Conservation (phyloP, 2,113 vertebrate genomes). For the Pteruthius melanotis region DNA sequence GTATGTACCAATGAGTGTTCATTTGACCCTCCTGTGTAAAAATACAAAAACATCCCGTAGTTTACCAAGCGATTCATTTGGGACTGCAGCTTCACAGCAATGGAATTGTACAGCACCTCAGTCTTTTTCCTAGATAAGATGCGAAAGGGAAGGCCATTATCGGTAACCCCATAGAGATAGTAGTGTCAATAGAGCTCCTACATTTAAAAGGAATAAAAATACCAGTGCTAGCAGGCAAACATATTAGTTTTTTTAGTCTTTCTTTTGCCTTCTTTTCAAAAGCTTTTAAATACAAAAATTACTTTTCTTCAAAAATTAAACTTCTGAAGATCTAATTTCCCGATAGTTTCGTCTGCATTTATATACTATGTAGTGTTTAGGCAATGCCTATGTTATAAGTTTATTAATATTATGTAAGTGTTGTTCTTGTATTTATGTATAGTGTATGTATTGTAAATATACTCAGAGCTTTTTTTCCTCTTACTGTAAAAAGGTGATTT, state of each 20-base stretch:
- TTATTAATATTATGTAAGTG: conserved; percentile 98
- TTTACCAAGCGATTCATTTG: conserved; percentile 56
- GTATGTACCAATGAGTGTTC: conserved; percentile 4
- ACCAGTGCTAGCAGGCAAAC: conserved; percentile 64
- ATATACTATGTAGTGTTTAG: conserved; percentile 89
- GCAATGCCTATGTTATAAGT: conserved; percentile 90
- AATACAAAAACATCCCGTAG: conserved; percentile 66
- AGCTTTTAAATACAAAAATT: conserved; percentile 72
- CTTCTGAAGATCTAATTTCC: conserved; percentile 82
- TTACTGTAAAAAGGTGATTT: conserved; percentile 91
- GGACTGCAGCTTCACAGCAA: conserved; percentile 51
- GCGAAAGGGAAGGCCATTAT: conserved; percentile 29
- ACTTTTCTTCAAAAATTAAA: conserved; percentile 60
- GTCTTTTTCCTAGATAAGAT: conserved; percentile 35
- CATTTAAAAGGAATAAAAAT: conserved; percentile 45
- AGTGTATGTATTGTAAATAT: conserved; percentile 99
- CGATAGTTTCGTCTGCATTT: conserved; percentile 86
- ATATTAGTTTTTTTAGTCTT: conserved; percentile 60
- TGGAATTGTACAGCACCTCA: conserved; percentile 31
- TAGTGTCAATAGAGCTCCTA: conserved; percentile 42
- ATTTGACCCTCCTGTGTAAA: conserved; percentile 69
- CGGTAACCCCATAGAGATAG: conserved; percentile 24
- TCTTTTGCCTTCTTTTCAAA: conserved; percentile 74
- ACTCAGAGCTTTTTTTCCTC: conserved; percentile 93
- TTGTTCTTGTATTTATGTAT: conserved; percentile 99